Evolutionary conservation across 2,113 vertebrate species (phyloP).

Genomic region (Eurystomus gularis): DNA sequence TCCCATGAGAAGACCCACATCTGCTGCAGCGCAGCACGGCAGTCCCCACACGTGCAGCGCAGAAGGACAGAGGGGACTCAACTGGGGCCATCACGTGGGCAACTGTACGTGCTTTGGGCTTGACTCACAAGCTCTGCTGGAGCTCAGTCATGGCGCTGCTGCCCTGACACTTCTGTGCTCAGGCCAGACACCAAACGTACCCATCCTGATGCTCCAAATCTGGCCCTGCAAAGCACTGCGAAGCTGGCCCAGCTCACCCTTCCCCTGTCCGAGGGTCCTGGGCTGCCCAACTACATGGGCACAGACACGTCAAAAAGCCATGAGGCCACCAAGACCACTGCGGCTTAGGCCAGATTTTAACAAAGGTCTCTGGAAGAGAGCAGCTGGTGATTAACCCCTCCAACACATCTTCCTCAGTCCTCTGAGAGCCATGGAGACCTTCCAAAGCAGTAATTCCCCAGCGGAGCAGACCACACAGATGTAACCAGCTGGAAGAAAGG

Average conservation of each 20-base stretch:
- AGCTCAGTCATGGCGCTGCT: not conserved
- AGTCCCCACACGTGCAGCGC: rapidly evolving
- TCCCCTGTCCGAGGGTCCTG: not conserved
- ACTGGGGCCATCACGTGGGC: not conserved
- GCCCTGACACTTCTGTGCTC: not conserved
- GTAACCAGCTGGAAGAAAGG: not conserved
- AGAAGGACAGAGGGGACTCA: no score
- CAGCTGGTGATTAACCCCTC: not conserved
- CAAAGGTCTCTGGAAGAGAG: not conserved
- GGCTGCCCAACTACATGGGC: not conserved
- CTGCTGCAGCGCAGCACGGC: rapidly evolving
- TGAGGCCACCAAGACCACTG: not conserved
- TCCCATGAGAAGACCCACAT: rapidly evolving
- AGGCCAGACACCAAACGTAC: rapidly evolving
- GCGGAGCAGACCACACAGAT: not conserved
- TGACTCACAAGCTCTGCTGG: not conserved
- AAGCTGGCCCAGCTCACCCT: no score
- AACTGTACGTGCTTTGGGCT: not conserved
- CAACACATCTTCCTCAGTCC: not conserved
- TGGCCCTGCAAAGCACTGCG: rapidly evolving
- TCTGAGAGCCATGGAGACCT: not conserved
- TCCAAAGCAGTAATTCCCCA: not conserved
- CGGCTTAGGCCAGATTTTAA: not conserved
- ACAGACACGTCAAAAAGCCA: not conserved
- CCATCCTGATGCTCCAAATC: not conserved